Evolutionary conservation across 2,113 vertebrate genomes (phyloP), one percentile per base, ranked within the genome.

Genomic region (Elaphurus davidianus): DNA sequence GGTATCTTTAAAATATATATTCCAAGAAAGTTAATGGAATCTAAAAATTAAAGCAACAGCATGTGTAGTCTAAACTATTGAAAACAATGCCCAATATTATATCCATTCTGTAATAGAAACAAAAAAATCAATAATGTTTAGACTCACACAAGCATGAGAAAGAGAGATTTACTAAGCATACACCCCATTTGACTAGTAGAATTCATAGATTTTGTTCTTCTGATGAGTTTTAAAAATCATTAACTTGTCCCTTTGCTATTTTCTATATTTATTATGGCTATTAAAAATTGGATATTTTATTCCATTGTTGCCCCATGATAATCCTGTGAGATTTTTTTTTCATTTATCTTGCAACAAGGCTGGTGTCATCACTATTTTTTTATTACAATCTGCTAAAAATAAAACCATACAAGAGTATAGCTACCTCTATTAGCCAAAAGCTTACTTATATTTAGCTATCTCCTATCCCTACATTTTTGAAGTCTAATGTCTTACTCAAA

Each of bases 201-300:
- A 98, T 98, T 94, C 96, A 98, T 97, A 97, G 96, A 98, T 98
- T 98, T 98, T 98, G 64, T 97, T 98, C 93, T 97, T 98, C 96
- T 98, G 97, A 96, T 98, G 97, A 98, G 94, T 97, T 98, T 90
- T 93, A 95, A 98, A 98, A 98, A 98, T 98, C 98, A 97, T 98
- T 98, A 98, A 97, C 93, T 97, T 97, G 97, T 87, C 96, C 95
- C 90, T 93, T 97, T 98, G 96, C 97, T 98, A 94, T 97, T 98
- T 97, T 95, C 97, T 96, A 21, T 98, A 98, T 98, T 98, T 98
- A 98, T 97, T 98, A 94, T 96, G 90, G 95, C 91, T 97, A 84
- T 97, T 98, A 97, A 96, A 98, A 98, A 64, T 64, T 87, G 94
- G 93, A 45, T 94, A 87, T 98, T 97, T 97, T 94, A 96, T 97